Conservation (phyloP, 2,888 invertebrate species). For the Neoitamus cyanurus region DNA sequence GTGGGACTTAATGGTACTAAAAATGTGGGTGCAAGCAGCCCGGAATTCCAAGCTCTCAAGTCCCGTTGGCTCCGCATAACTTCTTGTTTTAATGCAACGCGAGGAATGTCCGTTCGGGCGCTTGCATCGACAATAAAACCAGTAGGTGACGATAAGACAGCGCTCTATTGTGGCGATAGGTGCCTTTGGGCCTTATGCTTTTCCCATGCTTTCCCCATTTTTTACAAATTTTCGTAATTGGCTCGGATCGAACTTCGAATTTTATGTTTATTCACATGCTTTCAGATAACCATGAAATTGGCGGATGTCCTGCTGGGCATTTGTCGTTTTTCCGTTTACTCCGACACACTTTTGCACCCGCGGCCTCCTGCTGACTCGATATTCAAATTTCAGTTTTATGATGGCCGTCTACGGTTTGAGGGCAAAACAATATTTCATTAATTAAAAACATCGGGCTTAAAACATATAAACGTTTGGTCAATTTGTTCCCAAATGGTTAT, state of each 20-base stretch:
- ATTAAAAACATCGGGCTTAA: not conserved
- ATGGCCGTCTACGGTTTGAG: not conserved
- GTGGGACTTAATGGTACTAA: conserved; percentile 11
- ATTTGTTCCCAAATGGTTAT: not conserved
- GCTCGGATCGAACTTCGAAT: not conserved
- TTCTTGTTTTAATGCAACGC: not conserved
- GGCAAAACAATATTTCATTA: conserved; percentile 5
- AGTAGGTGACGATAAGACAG: not conserved
- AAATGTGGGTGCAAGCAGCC: conserved; percentile 28
- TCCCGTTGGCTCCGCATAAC: conserved; percentile 3
- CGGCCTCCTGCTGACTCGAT: not conserved
- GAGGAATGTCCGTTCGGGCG: not conserved
- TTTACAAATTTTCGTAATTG: not conserved
- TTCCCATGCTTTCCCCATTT: conserved; percentile 1
- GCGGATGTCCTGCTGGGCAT: not conserved
- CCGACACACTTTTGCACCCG: not conserved
- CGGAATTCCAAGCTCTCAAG: not conserved
- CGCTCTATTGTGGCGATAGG: not conserved
- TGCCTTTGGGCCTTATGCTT: not conserved
- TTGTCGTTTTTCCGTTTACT: not conserved
- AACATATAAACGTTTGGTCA: not conserved
- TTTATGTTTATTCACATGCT: not conserved
- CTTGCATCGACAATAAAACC: conserved; percentile 11
- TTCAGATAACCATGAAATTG: not conserved
- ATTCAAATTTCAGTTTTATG: conserved; percentile 1